phyloP scores from a whole-genome alignment of 2,797 vertebrate genomes.

The Miichthys miiuy region DNA sequence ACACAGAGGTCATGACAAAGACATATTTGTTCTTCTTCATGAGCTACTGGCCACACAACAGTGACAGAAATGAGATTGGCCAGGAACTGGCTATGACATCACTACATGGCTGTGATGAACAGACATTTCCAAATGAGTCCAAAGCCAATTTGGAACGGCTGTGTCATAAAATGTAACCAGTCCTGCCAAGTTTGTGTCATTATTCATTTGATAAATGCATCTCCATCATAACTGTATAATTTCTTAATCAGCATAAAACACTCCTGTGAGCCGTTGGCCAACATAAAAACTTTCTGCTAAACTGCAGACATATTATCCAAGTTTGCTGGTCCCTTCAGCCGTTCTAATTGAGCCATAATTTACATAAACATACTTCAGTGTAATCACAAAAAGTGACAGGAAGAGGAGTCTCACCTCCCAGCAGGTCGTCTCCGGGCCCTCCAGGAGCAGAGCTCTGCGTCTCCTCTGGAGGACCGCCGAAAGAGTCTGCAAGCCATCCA shows the following conservation, averaged over 20 bases:
- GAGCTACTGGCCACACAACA: background rate
- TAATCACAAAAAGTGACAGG: background rate
- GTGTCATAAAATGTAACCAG: conserved; percentile 9
- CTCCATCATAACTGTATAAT: conserved; percentile 28
- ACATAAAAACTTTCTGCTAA: conserved; percentile 8
- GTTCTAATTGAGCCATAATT: background rate
- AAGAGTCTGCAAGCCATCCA: conserved; percentile 87
- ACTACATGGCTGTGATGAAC: background rate
- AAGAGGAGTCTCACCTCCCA: conserved; percentile 88
- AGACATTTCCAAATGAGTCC: conserved; percentile 38
- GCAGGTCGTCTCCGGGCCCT: conserved; percentile 91
- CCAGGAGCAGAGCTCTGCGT: conserved; percentile 86
- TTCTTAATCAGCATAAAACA: conserved; percentile 42
- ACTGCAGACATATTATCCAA: conserved; percentile 2
- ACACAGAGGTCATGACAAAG: background rate
- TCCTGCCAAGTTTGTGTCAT: conserved; percentile 47
- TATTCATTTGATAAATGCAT: conserved; percentile 44
- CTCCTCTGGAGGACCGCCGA: conserved; percentile 88
- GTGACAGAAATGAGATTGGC: conserved; percentile 10
- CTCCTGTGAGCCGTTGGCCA: conserved; percentile 27
- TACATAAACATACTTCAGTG: background rate
- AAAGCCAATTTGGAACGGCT: conserved; percentile 32
- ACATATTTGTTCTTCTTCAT: background rate
- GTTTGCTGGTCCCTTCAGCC: background rate
- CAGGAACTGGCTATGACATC: conserved; percentile 11